Evolutionary conservation across 2,113 vertebrate genomes (phyloP), one percentile per base, ranked within the genome.

Genomic region (Gymnobelideus leadbeateri): DNA sequence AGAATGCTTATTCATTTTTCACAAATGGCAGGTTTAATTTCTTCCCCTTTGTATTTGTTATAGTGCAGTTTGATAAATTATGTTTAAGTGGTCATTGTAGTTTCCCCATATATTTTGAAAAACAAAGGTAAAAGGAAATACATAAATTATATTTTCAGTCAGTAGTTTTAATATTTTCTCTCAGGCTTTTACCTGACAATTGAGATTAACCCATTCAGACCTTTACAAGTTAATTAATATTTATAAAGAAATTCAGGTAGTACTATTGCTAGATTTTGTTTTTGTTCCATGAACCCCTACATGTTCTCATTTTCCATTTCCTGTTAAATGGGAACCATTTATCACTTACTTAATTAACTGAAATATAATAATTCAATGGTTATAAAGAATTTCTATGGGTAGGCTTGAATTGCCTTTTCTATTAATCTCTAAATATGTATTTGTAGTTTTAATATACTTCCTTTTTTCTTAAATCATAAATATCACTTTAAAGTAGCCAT

Each of bases 1-100:
- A 91, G 91, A 95, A 94, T 11, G 0, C 6, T 53, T 96, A 1
- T 43, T 21, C 23, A 14, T 91, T 97, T 97, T 96, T 95, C 47
- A 94, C 90, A 94, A 92, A 95, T 37, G 4, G 0, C 47, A 97
- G 54, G 0, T 50, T 97, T 90, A 94, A 90, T 8, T 95, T 95
- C 91, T 94, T 49, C 43, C 21, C 0, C 25, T 57, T 96, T 50
- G 49, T 89, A 3, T 94, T 2, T 95, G 8, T 24, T 53, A 28
- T 19, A 95, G 24, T 49, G 0, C 23, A 92, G 50, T 94, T 96
- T 94, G 2, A 92, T 28, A 84, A n/a, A 90, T 93, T 89, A 89
- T 91, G 94, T 31, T 93, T 6, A 77, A 90, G 7, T 31, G 31
- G 37, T 89, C 6, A 93, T 0, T 68, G 5, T 24, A 91, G 21